These are phyloP conservation scores for Perccottus glenii DNA, from an alignment of 2,113 vertebrate genomes.

Conservation along the genomic window DNA sequence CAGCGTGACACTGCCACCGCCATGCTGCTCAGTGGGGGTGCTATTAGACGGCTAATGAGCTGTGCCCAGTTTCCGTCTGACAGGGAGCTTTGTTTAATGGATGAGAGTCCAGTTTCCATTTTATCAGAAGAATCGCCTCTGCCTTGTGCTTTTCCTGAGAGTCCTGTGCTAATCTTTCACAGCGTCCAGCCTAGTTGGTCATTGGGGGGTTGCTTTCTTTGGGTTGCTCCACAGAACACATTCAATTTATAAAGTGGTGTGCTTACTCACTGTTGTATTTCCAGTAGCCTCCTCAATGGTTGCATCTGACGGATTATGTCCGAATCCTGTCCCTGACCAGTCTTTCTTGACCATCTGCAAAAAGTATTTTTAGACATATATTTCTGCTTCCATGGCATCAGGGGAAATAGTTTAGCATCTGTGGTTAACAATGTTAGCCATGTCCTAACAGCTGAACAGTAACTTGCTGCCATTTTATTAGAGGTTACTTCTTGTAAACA, in stretches of 20 bases:
- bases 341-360: slow-evolving; percentile 31
- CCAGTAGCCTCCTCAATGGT: slow-evolving; percentile 2
- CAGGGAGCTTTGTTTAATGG: slow-evolving; percentile 53
- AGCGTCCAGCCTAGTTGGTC: neutral
- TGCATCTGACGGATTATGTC: slow-evolving; percentile 33
- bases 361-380: slow-evolving; percentile 23
- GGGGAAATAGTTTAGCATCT: too few species aligned
- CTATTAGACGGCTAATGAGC: slow-evolving; percentile 69
- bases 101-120: slow-evolving; percentile 48
- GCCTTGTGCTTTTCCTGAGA: slow-evolving; percentile 14
- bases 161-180: neutral
- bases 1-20: slow-evolving; percentile 55
- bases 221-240: neutral
- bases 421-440: too few species aligned
- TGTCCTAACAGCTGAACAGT: too few species aligned
- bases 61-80: slow-evolving; percentile 56
- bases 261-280: slow-evolving; percentile 25
- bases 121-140: slow-evolving; percentile 30
- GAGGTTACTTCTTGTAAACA: too few species aligned
- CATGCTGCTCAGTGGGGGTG: slow-evolving; percentile 53
- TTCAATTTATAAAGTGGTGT: slow-evolving; percentile 20
- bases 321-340: slow-evolving; percentile 20
- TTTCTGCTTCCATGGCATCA: neutral
- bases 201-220: slow-evolving; percentile 1
- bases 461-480: too few species aligned